Conservation (phyloP, 2,888 invertebrate genomes). For the Pandemis heparana region DNA sequence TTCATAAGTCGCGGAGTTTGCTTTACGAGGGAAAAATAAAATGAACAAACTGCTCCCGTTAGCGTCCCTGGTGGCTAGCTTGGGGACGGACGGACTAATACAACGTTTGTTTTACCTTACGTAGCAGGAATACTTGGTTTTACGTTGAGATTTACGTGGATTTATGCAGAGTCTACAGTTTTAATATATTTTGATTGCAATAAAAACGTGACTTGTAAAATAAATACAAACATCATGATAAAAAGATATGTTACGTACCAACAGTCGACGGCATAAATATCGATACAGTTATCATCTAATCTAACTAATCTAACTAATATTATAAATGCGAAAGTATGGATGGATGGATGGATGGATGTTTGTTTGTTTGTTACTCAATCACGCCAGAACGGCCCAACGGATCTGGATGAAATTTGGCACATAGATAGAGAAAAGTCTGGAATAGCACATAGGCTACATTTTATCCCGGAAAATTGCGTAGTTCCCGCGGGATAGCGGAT, state of each 20-base stretch:
- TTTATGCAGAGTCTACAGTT: not conserved
- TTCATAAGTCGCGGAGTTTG: constrained; percentile 67
- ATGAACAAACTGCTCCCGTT: constrained; percentile 61
- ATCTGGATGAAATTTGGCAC: too few species aligned
- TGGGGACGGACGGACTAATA: constrained; percentile 71
- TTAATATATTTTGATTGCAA: not conserved
- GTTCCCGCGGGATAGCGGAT: too few species aligned
- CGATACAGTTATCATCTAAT: too few species aligned
- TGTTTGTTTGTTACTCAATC: too few species aligned
- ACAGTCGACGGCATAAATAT: too few species aligned
- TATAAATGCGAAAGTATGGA: too few species aligned
- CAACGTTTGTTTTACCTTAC: constrained; percentile 64
- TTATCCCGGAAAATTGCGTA: too few species aligned
- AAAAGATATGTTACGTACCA: not conserved
- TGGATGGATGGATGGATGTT: too few species aligned
- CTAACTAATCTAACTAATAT: too few species aligned
- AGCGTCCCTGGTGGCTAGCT: constrained; percentile 66
- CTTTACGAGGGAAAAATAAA: constrained; percentile 71
- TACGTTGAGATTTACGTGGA: not conserved
- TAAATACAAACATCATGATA: not conserved
- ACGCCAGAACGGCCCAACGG: too few species aligned
- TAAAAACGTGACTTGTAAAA: not conserved
- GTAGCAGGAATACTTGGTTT: constrained; percentile 28
- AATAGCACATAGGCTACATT: too few species aligned
- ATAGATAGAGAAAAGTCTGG: too few species aligned